Evolutionary conservation across 1,140 invertebrate genomes (phyloP), one percentile per base, ranked within the genome.

Genomic region (Trichonephila clavipes): DNA sequence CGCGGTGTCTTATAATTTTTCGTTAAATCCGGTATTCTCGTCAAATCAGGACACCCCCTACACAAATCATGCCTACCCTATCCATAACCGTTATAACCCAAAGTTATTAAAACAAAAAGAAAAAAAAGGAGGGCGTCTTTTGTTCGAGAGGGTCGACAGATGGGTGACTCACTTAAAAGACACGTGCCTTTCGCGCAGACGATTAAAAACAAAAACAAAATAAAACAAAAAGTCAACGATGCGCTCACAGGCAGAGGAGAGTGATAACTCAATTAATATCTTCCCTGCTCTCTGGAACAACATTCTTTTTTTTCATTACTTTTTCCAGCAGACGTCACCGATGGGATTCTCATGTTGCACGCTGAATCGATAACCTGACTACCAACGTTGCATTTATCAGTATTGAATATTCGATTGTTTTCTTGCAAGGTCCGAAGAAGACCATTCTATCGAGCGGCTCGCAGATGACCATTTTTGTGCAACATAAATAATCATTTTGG

Each of bases 191-290:
- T 40, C 34, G 34, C 1, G 72, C 72, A 40, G 72, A 77, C 34
- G 72, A 77, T 77, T 77, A 34, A 34, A 77, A 77, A 77, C 72
- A 77, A 40, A 40, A 21, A 21, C 5, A 64, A 19, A 64, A 51
- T 51, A 51, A 51, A 51, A 51, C 51, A 64, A 64, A 16, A 77
- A 77, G 24, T 77, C 21, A 14, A 69, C n/a, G 72, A 77, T 77
- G 72, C 28, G 3, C 72, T 18, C 66, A 3, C 21, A 34, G 61
- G 19, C 3, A 64, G 5, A 77, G 5, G 34, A 34, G 28, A 77
- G 72, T 77, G 72, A 77, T 77, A 21, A 34, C 72, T 77, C 72
- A 77, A 77, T 77, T 77, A 77, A 40, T 77, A 34, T 77, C 72
- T 34, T 19, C 51, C 24, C 72, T 12, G 28, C 34, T 40, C 34